Conservation (phyloP, 2,888 invertebrate genomes). For the Pomacea canaliculata region DNA sequence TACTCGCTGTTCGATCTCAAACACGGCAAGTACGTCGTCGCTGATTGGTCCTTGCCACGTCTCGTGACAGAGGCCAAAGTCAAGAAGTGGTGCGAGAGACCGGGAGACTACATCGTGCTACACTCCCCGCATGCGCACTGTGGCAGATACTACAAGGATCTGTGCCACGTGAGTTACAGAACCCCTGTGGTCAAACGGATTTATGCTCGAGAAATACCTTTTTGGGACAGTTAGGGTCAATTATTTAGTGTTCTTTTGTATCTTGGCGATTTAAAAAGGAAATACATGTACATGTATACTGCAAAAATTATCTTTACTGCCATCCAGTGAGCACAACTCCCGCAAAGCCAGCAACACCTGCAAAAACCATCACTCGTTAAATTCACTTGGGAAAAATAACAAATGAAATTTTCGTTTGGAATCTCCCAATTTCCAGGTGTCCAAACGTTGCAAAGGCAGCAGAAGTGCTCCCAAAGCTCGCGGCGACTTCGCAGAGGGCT, state of each 20-base stretch:
- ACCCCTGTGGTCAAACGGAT: too few species aligned
- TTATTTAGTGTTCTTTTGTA: too few species aligned
- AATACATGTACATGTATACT: too few species aligned
- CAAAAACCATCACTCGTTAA: too few species aligned
- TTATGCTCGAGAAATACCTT: too few species aligned
- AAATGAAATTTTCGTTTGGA: background rate
- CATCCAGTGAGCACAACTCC: too few species aligned
- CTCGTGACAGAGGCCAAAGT: constrained; percentile 32
- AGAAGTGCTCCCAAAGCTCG: constrained; percentile 32
- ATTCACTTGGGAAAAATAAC: too few species aligned
- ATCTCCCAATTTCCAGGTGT: constrained; percentile 41
- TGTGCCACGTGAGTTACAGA: constrained; percentile 38
- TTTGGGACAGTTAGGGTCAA: too few species aligned
- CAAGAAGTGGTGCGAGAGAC: constrained; percentile 31
- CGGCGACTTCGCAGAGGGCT: constrained; percentile 51
- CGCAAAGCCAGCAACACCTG: too few species aligned
- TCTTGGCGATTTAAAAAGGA: too few species aligned
- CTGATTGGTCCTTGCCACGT: constrained; percentile 30
- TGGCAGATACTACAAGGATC: constrained; percentile 37
- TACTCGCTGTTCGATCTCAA: constrained; percentile 54
- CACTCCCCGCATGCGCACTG: constrained; percentile 30
- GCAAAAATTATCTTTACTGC: too few species aligned
- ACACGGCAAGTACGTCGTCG: constrained; percentile 42
- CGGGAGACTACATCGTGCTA: constrained; percentile 31
- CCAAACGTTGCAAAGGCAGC: constrained; percentile 41